Base-by-base conservation (phyloP, 2,888 invertebrate species). In the Cataglyphis rosenhaueri region DNA sequence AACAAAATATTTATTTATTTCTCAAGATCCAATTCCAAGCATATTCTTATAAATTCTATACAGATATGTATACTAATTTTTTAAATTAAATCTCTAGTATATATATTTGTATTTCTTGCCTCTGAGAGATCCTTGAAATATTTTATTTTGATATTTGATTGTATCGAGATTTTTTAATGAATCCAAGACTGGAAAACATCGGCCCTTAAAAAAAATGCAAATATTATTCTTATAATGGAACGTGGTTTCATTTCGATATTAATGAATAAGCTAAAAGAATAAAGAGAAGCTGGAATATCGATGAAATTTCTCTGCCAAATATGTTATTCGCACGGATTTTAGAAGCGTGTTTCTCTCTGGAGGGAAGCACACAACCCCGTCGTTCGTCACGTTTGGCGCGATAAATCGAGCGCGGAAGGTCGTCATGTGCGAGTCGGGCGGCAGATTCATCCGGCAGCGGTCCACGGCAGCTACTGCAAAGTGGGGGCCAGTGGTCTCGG, bases 371-470 rank as follows among this genome's bases (percentile, higher is more conserved):
- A 59, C 55, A 55, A 64, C 55, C 38, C 62, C 74, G 57, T 84
- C 86, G 84, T 81, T 82, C 87, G 87, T 85, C 87, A 85, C 87
- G 86, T 87, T 87, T 78, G 74, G 81, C 81, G 86, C 87, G 87
- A 90, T 91, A 91, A 90, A 91, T 91, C 90, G 90, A 88, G 87
- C 78, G 79, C 82, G 89, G 89, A 90, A 89, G 89, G 90, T 89
- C 91, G 88, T 88, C 86, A 87, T 84, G 52, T n/a, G 86, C 85
- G 86, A 89, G 86, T 84, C 78, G 68, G 55, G 12, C 70, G 29
- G 55, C 59, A 32, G 25, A 88, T 87, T 89, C 88, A 87, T 89
- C 88, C 70, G 70, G 57, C 41, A 15, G 85, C 84, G 86, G 82
- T 86, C 68, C 81, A 84, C 83, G 48, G 86, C 78, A 82, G 86